Conservation (phyloP, 2,888 invertebrate species). For the Listrodromus nycthemerus region DNA sequence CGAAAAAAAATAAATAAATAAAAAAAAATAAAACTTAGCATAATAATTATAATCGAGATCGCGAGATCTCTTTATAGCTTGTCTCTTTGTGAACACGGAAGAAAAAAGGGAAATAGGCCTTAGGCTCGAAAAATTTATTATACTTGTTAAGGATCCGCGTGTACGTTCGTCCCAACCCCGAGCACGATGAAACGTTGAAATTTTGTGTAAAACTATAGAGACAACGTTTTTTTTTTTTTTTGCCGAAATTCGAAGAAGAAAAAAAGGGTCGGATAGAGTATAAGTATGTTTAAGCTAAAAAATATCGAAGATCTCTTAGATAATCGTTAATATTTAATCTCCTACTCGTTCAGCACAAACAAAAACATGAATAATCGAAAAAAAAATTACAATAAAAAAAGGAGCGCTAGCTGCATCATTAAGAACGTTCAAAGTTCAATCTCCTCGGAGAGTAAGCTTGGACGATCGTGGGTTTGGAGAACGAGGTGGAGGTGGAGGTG, state of each 20-base stretch:
- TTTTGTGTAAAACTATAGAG: conserved; percentile 26
- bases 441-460: conserved; percentile 14
- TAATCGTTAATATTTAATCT: conserved; percentile 66
- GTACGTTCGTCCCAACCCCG: conserved; percentile 13
- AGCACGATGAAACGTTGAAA: conserved; percentile 19
- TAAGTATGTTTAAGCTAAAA: conserved; percentile 54
- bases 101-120: conserved; percentile 39
- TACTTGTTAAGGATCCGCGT: conserved; percentile 50
- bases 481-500: conserved; percentile 43
- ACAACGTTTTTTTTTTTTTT: conserved; percentile 23
- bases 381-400: conserved; percentile 17
- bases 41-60: conserved; percentile 49
- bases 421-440: conserved; percentile 19
- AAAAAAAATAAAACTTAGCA: conserved; percentile 39
- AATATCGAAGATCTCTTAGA: conserved; percentile 67
- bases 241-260: conserved; percentile 35
- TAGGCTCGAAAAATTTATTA: conserved; percentile 36
- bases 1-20: conserved; percentile 21
- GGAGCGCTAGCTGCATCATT: conserved; percentile 7
- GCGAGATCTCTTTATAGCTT: conserved; percentile 28
- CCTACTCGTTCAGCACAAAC: conserved; percentile 65
- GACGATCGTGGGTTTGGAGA: conserved; percentile 26
- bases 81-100: conserved; percentile 16
- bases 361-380: conserved; percentile 34
- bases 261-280: conserved; percentile 42